Conservation (phyloP, 1,140 invertebrate species). For the Dolichoris vasculosae region DNA sequence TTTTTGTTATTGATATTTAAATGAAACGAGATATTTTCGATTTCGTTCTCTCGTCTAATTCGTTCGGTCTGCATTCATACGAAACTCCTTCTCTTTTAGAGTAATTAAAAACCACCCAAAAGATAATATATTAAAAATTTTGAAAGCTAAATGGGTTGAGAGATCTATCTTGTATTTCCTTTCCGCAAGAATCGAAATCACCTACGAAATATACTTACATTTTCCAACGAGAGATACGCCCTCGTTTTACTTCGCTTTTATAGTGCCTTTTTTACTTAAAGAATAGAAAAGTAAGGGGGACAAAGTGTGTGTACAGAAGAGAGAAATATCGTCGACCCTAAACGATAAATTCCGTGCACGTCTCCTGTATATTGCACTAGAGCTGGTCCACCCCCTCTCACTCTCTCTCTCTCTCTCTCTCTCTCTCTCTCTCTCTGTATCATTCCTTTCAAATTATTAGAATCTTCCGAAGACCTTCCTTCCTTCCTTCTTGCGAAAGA, state of each 20-base stretch:
- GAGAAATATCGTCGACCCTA: conserved; percentile 47
- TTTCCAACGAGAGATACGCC: conserved; percentile 3
- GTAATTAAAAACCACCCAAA: neutral
- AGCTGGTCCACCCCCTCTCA: neutral
- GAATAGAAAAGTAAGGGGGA: conserved; percentile 43
- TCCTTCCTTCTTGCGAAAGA: conserved; percentile 11
- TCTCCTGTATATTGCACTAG: conserved; percentile 43
- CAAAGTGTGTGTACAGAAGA: conserved; percentile 50
- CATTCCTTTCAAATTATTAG: conserved; percentile 54
- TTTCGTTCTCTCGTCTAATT: too few relatives aligned
- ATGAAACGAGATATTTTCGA: too few relatives aligned
- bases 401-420: neutral
- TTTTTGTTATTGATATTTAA: too few relatives aligned
- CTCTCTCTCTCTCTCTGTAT: conserved; percentile 31
- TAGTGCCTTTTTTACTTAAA: conserved; percentile 38
- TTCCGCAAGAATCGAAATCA: conserved; percentile 25
- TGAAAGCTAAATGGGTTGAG: neutral
- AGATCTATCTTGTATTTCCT: conserved; percentile 4
- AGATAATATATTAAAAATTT: neutral
- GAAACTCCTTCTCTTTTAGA: neutral
- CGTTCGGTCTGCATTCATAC: too few relatives aligned
- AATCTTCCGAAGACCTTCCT: conserved; percentile 48
- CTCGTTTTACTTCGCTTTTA: conserved; percentile 34
- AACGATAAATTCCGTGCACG: conserved; percentile 51
- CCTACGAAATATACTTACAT: neutral